phyloP scores from a whole-genome alignment of 2,113 vertebrate genomes.

The Ophthalmolycus amberensis region DNA sequence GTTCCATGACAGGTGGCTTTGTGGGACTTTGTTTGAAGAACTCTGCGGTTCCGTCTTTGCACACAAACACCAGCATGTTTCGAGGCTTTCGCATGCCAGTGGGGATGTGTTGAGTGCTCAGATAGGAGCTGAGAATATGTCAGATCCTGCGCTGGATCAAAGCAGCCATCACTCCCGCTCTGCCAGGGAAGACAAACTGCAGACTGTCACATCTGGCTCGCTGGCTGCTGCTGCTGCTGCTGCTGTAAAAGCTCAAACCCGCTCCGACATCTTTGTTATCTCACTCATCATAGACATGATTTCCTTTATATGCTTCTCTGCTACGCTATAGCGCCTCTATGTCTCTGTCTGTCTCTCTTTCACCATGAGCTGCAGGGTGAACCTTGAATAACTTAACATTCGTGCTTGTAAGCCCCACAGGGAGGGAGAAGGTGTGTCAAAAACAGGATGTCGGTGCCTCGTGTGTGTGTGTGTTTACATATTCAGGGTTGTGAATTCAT shows the following conservation, averaged over 20 bases:
- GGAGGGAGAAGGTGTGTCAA: constrained; percentile 22
- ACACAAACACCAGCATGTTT: constrained; percentile 10
- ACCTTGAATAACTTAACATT: constrained; percentile 26
- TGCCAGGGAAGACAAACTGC: constrained; percentile 55
- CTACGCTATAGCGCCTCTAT: background rate
- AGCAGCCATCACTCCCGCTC: constrained; percentile 64
- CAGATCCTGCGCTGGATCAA: constrained; percentile 67
- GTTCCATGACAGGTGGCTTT: constrained; percentile 58
- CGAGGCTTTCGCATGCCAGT: constrained; percentile 2
- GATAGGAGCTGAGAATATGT: constrained; percentile 51
- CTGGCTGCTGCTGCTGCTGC: constrained; percentile 31
- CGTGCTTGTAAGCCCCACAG: background rate
- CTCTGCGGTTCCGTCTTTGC: constrained; percentile 22
- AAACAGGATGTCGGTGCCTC: constrained; percentile 40
- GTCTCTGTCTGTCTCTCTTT: constrained; percentile 29
- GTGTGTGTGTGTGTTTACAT: constrained; percentile 44
- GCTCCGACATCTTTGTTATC: constrained; percentile 52
- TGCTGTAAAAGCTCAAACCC: constrained; percentile 48
- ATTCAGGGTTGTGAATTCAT: constrained; percentile 26
- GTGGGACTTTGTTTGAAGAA: constrained; percentile 46
- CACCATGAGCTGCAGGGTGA: constrained; percentile 16
- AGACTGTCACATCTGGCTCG: constrained; percentile 62
- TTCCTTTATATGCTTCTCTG: constrained; percentile 28
- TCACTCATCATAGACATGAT: constrained; percentile 34
- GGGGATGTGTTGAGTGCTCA: constrained; percentile 43